Percentiles rank a stretch among this genome's conserved stretches.
Evolutionary conservation across 2,113 vertebrate genomes (phyloP).

Genomic region (Athene cunicularia): DNA sequence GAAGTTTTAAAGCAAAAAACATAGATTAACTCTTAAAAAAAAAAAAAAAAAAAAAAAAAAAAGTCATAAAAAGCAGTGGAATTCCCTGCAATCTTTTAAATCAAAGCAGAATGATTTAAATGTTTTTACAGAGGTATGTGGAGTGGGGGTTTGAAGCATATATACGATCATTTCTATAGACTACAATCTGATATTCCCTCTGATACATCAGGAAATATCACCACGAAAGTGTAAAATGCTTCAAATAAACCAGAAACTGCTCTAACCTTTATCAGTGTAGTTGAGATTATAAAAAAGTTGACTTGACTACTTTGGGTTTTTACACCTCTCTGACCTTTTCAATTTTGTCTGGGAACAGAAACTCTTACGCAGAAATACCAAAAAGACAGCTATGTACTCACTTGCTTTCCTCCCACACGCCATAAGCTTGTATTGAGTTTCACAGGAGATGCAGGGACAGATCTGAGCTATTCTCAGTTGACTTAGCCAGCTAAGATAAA

Average conservation of each 20-base stretch:
- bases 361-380: background rate
- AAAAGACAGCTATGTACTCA: background rate
- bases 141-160: fast-evolving
- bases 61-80: background rate
- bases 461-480: background rate
- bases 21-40: background rate
- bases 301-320: background rate
- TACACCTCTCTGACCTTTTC: background rate
- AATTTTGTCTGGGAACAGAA: background rate
- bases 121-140: background rate
- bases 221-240: background rate
- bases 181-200: background rate
- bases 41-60: background rate
- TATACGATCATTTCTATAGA: background rate
- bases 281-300: background rate
- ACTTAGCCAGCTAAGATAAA: background rate
- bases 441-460: background rate
- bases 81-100: background rate
- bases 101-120: background rate
- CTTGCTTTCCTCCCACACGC: background rate
- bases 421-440: background rate
- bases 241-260: background rate
- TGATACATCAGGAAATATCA: background rate
- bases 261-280: background rate
- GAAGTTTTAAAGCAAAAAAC: background rate